Evolutionary conservation across 2,888 invertebrate genomes (phyloP).

Genomic region (Eupithecia subumbrata): DNA sequence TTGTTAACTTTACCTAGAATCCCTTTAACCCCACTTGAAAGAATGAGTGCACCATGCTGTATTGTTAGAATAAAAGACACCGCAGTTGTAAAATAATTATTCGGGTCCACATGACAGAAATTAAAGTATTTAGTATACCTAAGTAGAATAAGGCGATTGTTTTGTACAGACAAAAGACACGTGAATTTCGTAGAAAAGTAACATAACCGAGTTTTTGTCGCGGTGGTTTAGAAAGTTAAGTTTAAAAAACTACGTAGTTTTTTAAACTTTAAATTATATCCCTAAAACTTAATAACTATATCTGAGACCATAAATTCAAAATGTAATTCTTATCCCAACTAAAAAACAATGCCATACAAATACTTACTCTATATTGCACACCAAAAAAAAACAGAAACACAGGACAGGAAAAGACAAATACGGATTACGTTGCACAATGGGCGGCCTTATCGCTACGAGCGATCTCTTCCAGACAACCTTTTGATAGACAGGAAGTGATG

Average conservation of each 20-base stretch:
- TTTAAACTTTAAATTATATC: too few species aligned
- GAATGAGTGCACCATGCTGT: not conserved
- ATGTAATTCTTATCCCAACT: not conserved
- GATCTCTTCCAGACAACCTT: too few species aligned
- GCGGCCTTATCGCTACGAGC: too few species aligned
- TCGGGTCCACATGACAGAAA: not conserved
- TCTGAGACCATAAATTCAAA: not conserved
- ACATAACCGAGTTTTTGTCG: not conserved
- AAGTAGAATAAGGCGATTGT: not conserved
- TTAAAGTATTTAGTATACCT: not conserved
- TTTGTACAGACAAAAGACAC: not conserved
- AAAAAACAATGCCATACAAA: too few species aligned
- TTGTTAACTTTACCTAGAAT: not conserved
- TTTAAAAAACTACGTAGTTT: too few species aligned
- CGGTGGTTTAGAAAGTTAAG: too few species aligned
- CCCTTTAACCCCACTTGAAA: not conserved
- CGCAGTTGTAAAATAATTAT: constrained; percentile 6
- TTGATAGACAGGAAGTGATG: too few species aligned
- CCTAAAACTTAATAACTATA: too few species aligned
- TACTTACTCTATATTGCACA: too few species aligned
- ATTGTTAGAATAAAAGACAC: not conserved
- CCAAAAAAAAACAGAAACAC: too few species aligned
- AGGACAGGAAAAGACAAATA: too few species aligned
- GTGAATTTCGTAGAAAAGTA: not conserved
- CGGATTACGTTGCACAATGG: too few species aligned